Evolutionary conservation across 2,113 vertebrate genomes (phyloP).

Genomic region (Pampusana beccarii): DNA sequence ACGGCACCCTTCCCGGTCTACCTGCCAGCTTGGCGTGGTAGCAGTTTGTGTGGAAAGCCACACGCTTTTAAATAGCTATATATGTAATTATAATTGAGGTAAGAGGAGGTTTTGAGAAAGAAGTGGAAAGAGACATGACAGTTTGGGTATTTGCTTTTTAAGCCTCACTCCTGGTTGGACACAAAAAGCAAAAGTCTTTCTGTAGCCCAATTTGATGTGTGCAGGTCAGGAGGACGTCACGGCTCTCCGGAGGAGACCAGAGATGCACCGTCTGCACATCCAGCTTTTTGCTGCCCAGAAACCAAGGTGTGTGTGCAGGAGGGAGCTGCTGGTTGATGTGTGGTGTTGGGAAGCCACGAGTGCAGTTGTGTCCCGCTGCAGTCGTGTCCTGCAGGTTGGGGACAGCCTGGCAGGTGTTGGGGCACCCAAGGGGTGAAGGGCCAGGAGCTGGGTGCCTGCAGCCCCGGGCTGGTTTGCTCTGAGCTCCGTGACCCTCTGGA

Average conservation of each 20-base stretch:
- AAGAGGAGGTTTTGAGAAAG: neutral
- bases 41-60: neutral
- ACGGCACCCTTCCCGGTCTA: neutral
- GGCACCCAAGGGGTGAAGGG: neutral
- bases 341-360: neutral
- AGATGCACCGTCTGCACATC: rapidly evolving
- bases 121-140: neutral
- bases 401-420: neutral
- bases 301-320: neutral
- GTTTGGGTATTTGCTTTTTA: neutral
- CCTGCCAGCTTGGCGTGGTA: neutral
- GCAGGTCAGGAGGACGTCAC: rapidly evolving
- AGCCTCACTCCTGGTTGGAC: neutral
- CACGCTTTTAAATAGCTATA: neutral
- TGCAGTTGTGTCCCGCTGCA: neutral
- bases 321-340: rapidly evolving
- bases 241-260: neutral
- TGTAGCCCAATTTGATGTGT: neutral
- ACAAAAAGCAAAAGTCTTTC: neutral
- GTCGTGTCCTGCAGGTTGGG: neutral
- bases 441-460: neutral
- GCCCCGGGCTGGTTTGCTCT: neutral
- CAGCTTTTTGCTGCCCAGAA: neutral
- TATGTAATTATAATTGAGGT: neutral
- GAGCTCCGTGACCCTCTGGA: neutral